A percentile compares a stretch with the other conserved stretches of the same genome.
phyloP scores from a whole-genome alignment of 2,113 vertebrate genomes.

The human (Homo sapiens) region GRCh38 chr2:84959501-84960000 shows the following conservation, averaged over 20 bases:
- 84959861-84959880: background rate
- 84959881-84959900: background rate
- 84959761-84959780: background rate
- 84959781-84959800: background rate
- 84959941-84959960: background rate
- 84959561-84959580: background rate
- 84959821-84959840: background rate
- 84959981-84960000: constrained; percentile 13
- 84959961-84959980: background rate
- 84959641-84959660: background rate
- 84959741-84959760: background rate
- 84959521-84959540: background rate
- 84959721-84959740: background rate
- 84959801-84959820: too few species aligned
- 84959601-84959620: background rate
- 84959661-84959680: background rate
- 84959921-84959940: background rate
- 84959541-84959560: background rate
- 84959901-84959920: background rate
- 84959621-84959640: background rate
- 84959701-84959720: background rate
- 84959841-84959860: background rate
- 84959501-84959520: background rate
- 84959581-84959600: background rate
- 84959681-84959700: background rate